These are phyloP conservation scores for Pongo abelii DNA, from an alignment of 2,113 vertebrate genomes.

Conservation along the genomic window DNA sequence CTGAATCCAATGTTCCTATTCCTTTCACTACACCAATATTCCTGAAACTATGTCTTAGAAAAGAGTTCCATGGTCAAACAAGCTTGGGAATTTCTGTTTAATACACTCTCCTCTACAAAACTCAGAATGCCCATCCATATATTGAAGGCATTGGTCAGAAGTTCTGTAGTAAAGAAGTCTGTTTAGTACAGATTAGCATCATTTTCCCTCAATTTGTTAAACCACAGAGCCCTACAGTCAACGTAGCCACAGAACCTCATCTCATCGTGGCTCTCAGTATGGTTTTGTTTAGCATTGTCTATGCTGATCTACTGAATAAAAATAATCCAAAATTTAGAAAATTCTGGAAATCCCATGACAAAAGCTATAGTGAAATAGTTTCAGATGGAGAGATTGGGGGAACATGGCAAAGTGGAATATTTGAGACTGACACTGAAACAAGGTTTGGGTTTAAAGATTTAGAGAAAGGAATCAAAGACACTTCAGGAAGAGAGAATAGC, in stretches of 20 bases:
- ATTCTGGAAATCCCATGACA: not conserved
- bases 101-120: not conserved
- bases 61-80: not conserved
- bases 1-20: not conserved
- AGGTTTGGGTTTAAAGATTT: not conserved
- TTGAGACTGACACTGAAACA: not conserved
- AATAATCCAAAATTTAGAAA: not conserved
- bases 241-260: not conserved
- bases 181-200: not conserved
- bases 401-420: not conserved
- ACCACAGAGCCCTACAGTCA: not conserved
- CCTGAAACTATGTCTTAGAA: not conserved
- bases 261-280: not conserved
- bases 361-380: not conserved
- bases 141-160: not conserved
- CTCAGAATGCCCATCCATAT: not conserved
- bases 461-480: not conserved
- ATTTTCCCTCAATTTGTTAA: not conserved
- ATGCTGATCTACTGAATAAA: not conserved
- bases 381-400: not conserved
- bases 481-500: not conserved
- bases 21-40: not conserved
- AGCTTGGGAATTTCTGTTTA: not conserved
- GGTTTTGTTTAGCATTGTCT: not conserved
- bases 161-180: not conserved